phyloP scores from a whole-genome alignment of 2,888 invertebrate genomes.

The Petrophora chlorosata region DNA sequence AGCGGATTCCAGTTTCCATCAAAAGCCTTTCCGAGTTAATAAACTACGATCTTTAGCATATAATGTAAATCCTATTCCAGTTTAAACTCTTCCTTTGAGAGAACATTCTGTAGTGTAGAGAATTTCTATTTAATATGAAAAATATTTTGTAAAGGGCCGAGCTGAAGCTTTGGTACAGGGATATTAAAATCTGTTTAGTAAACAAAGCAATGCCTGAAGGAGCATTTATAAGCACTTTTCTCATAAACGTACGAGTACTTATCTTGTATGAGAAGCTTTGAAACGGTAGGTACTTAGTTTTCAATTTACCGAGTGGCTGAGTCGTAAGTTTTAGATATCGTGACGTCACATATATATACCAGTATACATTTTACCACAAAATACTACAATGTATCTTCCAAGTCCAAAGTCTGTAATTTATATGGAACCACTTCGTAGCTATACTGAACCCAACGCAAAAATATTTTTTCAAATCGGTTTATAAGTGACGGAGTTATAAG shows the following conservation, averaged over 20 bases:
- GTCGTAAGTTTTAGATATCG: too few species aligned
- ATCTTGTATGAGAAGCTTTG: not conserved
- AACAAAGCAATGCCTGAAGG: constrained; percentile 15
- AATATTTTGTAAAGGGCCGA: constrained; percentile 15
- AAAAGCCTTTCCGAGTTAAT: constrained; percentile 29
- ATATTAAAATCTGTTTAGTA: constrained; percentile 21
- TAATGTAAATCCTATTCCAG: constrained; percentile 29
- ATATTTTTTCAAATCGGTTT: too few species aligned
- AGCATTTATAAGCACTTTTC: not conserved
- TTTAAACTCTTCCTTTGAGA: constrained; percentile 30
- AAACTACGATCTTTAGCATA: constrained; percentile 23
- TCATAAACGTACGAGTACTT: too few species aligned
- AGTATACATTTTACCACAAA: too few species aligned
- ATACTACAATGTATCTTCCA: too few species aligned
- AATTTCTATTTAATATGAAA: constrained; percentile 29
- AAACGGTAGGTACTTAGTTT: too few species aligned
- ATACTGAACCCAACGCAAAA: too few species aligned
- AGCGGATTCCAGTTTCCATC: constrained; percentile 27
- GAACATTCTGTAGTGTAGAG: constrained; percentile 15
- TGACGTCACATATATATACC: too few species aligned
- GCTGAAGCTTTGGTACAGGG: constrained; percentile 4
- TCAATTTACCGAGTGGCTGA: too few species aligned
- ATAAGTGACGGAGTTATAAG: too few species aligned
- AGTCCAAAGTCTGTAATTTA: too few species aligned
- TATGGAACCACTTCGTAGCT: too few species aligned